Base-by-base conservation (phyloP, 2,113 vertebrate genomes). In the Ploceus nigricollis region DNA sequence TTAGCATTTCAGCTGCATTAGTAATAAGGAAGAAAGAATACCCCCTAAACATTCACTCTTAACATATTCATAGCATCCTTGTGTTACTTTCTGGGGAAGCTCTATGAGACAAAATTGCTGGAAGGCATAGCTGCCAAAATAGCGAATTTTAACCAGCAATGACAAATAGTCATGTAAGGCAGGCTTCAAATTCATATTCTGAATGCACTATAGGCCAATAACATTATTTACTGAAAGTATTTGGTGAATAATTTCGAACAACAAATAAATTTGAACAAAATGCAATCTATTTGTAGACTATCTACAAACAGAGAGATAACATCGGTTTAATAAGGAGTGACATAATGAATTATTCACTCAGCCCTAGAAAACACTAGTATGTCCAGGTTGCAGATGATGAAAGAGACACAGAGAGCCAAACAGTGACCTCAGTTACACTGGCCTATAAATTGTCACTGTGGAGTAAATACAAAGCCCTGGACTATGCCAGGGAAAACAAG, bases 301-400 rank as follows among this genome's bases (percentile, higher is more conserved):
- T 86, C 54, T 88, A 47, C 42, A 96, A 93, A 76, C 66, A 81
- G 51, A 90, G 58, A 80, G 30, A 65, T 68, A 94, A 86, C 72
- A 92, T 91, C 82, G 88, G 71, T 85, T 93, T 78, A 83, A 91
- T 66, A 88, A 93, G 72, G 63, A 86, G 27, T 4, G 48, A 50
- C 2, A 18, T 61, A 56, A 89, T 73, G 30, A 97, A 96, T 97
- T 96, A 96, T 87, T 96, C 89, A 96, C 53, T 69, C 33, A 78
- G 33, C 5, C 60, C 58, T 70, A 63, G 64, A 58, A 83, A 91
- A 90, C 51, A 44, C 15, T 76, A 61, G 45, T 91, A 77, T 92
- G 82, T 95, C 60, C 54, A 73, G 31, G 81, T 42, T 82, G 47
- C 92, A 95, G 87, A 63, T 81, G 71, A 88, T 66, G 54, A 77